Evolutionary conservation across 2,888 invertebrate genomes (phyloP), one percentile per base, ranked within the genome.

Genomic region (Lepidochrysops patricia): DNA sequence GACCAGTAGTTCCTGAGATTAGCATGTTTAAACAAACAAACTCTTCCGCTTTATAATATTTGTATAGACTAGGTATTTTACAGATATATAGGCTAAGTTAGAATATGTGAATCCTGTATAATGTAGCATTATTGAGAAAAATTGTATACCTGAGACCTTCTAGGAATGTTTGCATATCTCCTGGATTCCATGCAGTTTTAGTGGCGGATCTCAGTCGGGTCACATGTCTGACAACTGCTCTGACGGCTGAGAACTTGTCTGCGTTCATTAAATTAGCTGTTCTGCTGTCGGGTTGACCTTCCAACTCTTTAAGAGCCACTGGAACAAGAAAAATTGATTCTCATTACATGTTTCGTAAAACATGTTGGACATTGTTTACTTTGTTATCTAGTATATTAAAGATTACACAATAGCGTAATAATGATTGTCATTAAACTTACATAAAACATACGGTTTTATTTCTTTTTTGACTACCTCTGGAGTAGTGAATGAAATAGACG

Each of bases 401-500:
- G 19, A 34, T 9, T 2, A 25, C 2, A 49, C 6, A 29, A 48
- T 37, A 27, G 29, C 6, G 6, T 37, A 15, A 6, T 19, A 37
- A 12, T 50, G 6, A n/a, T n/a, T n/a, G n/a, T n/a, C n/a, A 23
- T 12, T 48, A 58, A 64, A 82, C 85, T 76, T 72, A 88, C 88
- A 62, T 63, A 80, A 73, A 64, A 87, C 84, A 70, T 82, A 89
- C 0, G 88, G 89, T 72, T 85, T 88, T 32, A 89, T 85, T 65
- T 89, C 88, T 60, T 88, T 89, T 63, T 74, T 84, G 63, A 84
- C 84, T 68, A 89, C 83, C 68, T 87, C 84, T 19, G 86, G 84
- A 2, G 86, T 79, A 5, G 89, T 70, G 56, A 73, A 76, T 0
- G 71, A 71, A 15, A 86, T 75, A 13, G 80, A 62, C 12, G 64